A percentile compares a stretch with the other conserved stretches of the same genome.
These are phyloP conservation scores for Antennarius maculatus DNA, from an alignment of 2,797 vertebrate genomes.

Conservation along the genomic window DNA sequence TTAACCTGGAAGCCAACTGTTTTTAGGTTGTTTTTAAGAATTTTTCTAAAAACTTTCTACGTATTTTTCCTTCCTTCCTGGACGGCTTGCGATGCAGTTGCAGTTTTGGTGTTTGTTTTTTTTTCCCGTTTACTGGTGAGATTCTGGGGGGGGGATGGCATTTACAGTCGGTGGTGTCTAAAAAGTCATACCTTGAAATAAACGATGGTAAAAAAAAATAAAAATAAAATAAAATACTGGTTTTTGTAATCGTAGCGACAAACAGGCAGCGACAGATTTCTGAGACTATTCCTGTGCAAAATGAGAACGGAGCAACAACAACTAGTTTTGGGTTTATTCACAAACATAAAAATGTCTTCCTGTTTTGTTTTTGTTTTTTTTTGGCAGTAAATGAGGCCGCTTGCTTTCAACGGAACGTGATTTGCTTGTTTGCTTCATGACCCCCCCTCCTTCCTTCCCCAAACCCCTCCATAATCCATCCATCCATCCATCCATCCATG, in stretches of 20 bases:
- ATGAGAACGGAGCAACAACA: constrained; percentile 99
- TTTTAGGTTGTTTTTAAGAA: constrained; percentile 16
- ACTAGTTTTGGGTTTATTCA: constrained; percentile 95
- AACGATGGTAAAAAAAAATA: constrained; percentile 58
- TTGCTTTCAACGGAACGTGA: constrained; percentile 93
- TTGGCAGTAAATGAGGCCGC: constrained; percentile 99
- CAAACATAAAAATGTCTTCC: constrained; percentile 95
- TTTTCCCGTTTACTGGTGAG: constrained; percentile 76
- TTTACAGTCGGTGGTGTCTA: constrained; percentile 98
- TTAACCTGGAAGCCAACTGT: constrained; percentile 90
- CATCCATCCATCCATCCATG: constrained; percentile 84
- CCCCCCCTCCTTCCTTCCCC: neutral
- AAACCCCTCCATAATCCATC: too few relatives aligned
- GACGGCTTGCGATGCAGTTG: constrained; percentile 91
- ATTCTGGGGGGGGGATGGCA: constrained; percentile 92
- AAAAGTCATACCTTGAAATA: constrained; percentile 71
- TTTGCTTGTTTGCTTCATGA: constrained; percentile 86
- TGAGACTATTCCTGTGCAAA: constrained; percentile 99
- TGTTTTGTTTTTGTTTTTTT: constrained; percentile 56
- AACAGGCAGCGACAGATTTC: constrained; percentile 99
- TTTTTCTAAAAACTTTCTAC: constrained; percentile 15
- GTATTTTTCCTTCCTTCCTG: constrained; percentile 50
- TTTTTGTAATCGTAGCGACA: constrained; percentile 93
- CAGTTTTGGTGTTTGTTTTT: constrained; percentile 95
- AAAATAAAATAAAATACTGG: constrained; percentile 71